phyloP scores from a whole-genome alignment of 2,888 invertebrate species.

The Bombylius discolor region DNA sequence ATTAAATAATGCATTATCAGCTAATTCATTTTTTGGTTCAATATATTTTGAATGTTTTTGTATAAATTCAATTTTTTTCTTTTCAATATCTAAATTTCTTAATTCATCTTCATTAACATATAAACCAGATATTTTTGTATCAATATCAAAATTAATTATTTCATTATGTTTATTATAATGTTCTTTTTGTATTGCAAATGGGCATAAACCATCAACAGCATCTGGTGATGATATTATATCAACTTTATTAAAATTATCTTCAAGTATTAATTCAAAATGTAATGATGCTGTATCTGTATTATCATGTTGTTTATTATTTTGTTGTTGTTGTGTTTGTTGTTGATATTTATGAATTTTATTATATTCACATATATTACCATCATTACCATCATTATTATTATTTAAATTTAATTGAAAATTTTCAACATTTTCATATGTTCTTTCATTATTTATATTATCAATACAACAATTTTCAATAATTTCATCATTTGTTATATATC shows the following conservation, averaged over 20 bases:
- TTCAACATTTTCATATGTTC: conserved; percentile 27
- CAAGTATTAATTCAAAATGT: conserved; percentile 35
- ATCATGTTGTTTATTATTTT: background rate
- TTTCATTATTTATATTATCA: background rate
- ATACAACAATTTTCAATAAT: background rate
- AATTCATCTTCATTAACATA: conserved; percentile 32
- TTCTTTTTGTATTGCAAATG: conserved; percentile 35
- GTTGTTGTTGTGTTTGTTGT: conserved; percentile 3
- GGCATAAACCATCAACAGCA: conserved; percentile 34
- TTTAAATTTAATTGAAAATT: conserved; percentile 9
- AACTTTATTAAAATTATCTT: conserved; percentile 29
- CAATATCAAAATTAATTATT: conserved; percentile 23
- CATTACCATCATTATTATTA: conserved; percentile 6
- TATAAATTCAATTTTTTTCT: conserved; percentile 19
- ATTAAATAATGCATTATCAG: conserved; percentile 34
- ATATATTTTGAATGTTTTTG: conserved; percentile 13
- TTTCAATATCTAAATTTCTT: conserved; percentile 29
- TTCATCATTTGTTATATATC: no score
- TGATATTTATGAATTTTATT: conserved; percentile 10
- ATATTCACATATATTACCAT: conserved; percentile 1
- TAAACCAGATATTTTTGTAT: conserved; percentile 26
- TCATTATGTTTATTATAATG: conserved; percentile 30
- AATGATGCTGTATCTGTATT: conserved; percentile 32
- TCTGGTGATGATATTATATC: conserved; percentile 31
- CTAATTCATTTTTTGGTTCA: conserved; percentile 25